Evolutionary conservation across 2,888 invertebrate species (phyloP).

Genomic region (Vanessa cardui): DNA sequence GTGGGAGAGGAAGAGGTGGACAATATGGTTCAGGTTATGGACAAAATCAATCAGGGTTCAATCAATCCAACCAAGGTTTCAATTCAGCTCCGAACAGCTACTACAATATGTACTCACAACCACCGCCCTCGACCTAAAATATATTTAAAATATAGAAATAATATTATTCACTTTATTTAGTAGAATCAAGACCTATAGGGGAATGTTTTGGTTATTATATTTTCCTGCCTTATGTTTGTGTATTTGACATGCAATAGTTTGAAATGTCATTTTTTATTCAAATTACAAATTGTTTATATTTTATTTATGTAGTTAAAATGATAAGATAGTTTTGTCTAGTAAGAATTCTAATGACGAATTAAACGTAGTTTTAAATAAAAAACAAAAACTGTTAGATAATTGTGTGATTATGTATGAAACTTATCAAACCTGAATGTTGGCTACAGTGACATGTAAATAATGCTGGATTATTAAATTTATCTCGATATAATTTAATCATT

Average conservation of each 20-base stretch:
- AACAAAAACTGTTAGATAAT: neutral
- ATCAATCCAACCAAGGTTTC: slow-evolving; percentile 38
- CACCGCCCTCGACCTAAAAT: slow-evolving; percentile 44
- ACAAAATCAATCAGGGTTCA: slow-evolving; percentile 44
- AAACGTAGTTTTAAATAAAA: neutral
- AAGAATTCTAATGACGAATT: neutral
- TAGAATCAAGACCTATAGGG: neutral
- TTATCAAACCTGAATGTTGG: neutral
- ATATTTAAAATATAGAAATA: neutral
- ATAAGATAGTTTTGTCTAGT: slow-evolving; percentile 3
- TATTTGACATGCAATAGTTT: neutral
- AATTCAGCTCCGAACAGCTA: slow-evolving; percentile 61
- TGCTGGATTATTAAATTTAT: neutral
- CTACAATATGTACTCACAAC: slow-evolving; percentile 76
- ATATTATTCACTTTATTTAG: neutral
- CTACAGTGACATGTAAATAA: neutral
- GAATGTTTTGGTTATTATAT: too few species aligned
- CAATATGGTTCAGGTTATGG: slow-evolving; percentile 22
- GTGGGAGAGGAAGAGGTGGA: slow-evolving; percentile 30
- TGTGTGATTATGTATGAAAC: neutral
- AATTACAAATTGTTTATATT: neutral
- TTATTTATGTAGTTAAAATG: neutral
- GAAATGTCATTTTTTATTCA: neutral
- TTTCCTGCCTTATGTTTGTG: too few species aligned
- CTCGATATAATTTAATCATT: neutral